These are phyloP conservation scores for Pipistrellus nathusii DNA, from an alignment of 2,797 vertebrate genomes.

Conservation along the genomic window DNA sequence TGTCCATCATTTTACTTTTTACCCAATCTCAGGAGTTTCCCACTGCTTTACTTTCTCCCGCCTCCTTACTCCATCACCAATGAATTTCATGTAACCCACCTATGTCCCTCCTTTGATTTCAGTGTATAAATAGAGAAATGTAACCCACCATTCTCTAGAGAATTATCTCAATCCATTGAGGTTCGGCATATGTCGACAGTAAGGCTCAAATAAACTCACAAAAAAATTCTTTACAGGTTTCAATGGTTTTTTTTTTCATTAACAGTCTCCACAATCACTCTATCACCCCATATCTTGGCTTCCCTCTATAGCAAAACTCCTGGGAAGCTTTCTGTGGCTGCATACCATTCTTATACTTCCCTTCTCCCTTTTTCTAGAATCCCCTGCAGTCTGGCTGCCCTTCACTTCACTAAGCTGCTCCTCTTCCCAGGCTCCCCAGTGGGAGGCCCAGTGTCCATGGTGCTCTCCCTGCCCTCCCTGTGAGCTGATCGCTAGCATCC, in stretches of 20 bases:
- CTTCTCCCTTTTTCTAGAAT: neutral
- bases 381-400: neutral
- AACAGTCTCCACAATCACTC: neutral
- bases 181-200: too few relatives aligned
- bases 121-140: too few relatives aligned
- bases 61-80: too few relatives aligned
- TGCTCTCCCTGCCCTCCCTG: neutral
- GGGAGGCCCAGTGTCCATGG: neutral
- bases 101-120: too few relatives aligned
- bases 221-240: neutral
- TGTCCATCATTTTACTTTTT: too few relatives aligned
- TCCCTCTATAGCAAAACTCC: neutral
- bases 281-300: neutral
- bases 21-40: too few relatives aligned
- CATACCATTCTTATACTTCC: neutral
- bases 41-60: too few relatives aligned
- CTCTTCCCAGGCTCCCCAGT: neutral
- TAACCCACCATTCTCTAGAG: too few relatives aligned
- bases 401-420: neutral
- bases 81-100: too few relatives aligned
- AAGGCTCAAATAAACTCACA: too few relatives aligned
- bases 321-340: neutral
- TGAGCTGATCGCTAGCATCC: neutral
- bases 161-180: too few relatives aligned
- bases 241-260: too few relatives aligned